A percentile compares a stretch with the other conserved stretches of the same genome.
Conservation (phyloP, 2,113 vertebrate species). For the Tympanuchus pallidicinctus region DNA sequence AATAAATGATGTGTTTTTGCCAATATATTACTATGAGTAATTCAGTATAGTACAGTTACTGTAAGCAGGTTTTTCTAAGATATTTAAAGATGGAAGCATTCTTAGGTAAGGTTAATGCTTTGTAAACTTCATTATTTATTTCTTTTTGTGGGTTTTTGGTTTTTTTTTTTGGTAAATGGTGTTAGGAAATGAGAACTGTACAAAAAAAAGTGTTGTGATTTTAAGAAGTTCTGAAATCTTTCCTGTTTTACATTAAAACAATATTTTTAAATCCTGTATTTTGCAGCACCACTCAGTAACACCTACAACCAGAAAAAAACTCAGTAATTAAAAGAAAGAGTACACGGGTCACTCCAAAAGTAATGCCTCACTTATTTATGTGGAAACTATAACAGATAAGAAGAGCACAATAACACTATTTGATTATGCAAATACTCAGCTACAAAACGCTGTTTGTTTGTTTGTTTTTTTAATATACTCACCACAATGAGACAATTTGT, state of each 20-base stretch:
- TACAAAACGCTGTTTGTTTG: no score
- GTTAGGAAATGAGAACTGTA: neutral
- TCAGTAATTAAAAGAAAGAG: neutral
- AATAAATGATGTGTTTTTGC: neutral
- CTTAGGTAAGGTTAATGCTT: neutral
- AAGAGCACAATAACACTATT: no score
- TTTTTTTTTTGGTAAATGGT: neutral
- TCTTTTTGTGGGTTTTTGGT: no score
- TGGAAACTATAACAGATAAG: no score
- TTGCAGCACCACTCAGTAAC: neutral
- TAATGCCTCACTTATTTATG: no score
- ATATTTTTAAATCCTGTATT: neutral
- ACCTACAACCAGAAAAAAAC: neutral
- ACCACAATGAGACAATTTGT: no score
- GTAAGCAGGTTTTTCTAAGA: no score
- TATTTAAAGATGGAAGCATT: neutral
- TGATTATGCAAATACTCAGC: no score
- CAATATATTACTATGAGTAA: neutral
- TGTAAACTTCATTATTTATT: neutral
- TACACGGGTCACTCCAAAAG: no score
- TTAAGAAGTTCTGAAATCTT: neutral
- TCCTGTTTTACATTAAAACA: neutral
- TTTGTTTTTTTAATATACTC: no score
- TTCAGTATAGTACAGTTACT: neutral
- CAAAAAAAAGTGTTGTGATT: neutral